Base-by-base conservation (phyloP, 2,113 vertebrate species). In the Donacobius atricapilla region DNA sequence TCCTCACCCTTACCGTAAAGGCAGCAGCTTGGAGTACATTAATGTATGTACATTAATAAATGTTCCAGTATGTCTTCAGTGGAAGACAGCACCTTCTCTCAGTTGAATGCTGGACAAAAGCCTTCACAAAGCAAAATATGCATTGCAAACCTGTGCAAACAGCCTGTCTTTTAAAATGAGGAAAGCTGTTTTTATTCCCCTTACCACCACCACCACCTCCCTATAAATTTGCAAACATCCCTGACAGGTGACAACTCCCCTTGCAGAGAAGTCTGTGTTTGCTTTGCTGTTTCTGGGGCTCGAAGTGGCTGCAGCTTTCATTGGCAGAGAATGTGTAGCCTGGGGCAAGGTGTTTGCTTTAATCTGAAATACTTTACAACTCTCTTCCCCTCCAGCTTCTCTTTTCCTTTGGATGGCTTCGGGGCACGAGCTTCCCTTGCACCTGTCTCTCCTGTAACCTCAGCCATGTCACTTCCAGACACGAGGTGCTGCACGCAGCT, bases 341-440 rank as follows among this genome's bases (percentile, higher is more conserved):
- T 96, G 77, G 31, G 96, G 98, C 98, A 97, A 98, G 98, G 98
- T 98, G 98, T 99, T 99, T 98, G 98, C 98, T 97, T 97, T 97
- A 97, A 98, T 99, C 97, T 98, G 97, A 99, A 99, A 99, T 98
- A 98, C 97, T 96, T 98, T 98, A 98, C 97, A 97, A 96, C 97
- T 97, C 94, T 94, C 96, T 97, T 97, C 95, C 95, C 96, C 66
- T 95, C 94, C 81, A 96, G 94, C 97, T 93, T 93, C 94, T 93
- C 94, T 93, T 88, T 93, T 95, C 89, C 93, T 96, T 78, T 44
- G 69, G 87, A 96, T 98, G 87, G 97, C 98, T 97, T 6, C 13
- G 1, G 97, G 98, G 97, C 89, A 92, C 90, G 72, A 95, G 96
- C 96, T 98, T 96, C 94, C 92, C 94, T 97, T 98, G 97, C 98